These are phyloP conservation scores for Melieria omissa DNA, from an alignment of 2,888 invertebrate species.

Conservation along the genomic window DNA sequence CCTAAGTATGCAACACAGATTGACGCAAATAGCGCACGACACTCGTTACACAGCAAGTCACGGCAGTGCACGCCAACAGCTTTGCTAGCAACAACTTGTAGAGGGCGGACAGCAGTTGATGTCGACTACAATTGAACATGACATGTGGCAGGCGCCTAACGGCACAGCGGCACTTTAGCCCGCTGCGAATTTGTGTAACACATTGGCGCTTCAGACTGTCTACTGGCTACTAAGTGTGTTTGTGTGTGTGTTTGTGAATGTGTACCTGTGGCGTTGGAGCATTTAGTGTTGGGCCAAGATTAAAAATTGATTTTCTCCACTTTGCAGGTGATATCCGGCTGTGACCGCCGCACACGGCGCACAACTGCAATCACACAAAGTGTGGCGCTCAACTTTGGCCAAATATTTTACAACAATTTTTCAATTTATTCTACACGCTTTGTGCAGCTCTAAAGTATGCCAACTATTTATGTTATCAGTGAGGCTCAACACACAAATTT, in stretches of 20 bases:
- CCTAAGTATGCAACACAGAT: background rate
- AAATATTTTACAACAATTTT: too few species aligned
- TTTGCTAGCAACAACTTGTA: background rate
- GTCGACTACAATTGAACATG: slow-evolving; percentile 48
- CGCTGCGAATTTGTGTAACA: too few species aligned
- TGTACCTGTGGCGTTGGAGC: background rate
- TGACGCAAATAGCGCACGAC: background rate
- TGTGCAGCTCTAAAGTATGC: too few species aligned
- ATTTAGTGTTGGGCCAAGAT: background rate
- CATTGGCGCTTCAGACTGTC: background rate
- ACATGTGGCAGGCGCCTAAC: slow-evolving; percentile 39
- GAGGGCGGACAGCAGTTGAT: slow-evolving; percentile 37
- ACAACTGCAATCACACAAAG: too few species aligned
- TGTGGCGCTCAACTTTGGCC: too few species aligned
- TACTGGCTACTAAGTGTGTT: background rate
- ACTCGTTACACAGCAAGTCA: background rate
- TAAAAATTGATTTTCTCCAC: slow-evolving; percentile 8
- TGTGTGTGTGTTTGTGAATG: background rate
- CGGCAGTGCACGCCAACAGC: background rate
- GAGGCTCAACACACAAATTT: too few species aligned
- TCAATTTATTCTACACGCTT: too few species aligned
- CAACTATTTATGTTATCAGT: too few species aligned
- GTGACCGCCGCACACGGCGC: too few species aligned
- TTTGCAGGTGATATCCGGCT: background rate
- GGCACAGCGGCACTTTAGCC: too few species aligned